A percentile compares a stretch with the other conserved stretches of the same genome.
These are phyloP conservation scores for Leucosticte australis DNA, from an alignment of 2,113 vertebrate species.

Conservation along the genomic window DNA sequence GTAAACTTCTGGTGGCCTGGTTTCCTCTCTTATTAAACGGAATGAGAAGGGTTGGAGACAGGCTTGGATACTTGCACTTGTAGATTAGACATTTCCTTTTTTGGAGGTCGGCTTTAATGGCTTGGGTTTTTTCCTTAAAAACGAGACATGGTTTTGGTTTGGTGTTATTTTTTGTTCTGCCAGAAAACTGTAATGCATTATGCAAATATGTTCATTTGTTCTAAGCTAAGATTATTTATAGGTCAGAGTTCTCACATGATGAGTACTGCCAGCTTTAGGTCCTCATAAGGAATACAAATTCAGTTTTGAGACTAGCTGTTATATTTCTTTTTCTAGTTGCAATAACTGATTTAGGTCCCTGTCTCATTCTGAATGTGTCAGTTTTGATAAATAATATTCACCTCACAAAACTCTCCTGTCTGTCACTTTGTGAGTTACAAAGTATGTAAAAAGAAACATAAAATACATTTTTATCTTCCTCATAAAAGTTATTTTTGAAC, in stretches of 20 bases:
- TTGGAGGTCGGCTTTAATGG: background rate
- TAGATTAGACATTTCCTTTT: conserved; percentile 47
- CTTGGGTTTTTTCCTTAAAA: background rate
- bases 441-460: background rate
- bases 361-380: background rate
- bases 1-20: conserved; percentile 67
- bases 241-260: conserved; percentile 6
- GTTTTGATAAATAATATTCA: background rate
- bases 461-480: background rate
- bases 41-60: conserved; percentile 22
- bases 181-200: conserved; percentile 37
- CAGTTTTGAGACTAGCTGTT: background rate
- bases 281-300: conserved; percentile 3
- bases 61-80: conserved; percentile 1
- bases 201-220: conserved; percentile 35
- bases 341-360: background rate
- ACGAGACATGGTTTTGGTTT: background rate
- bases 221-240: conserved; percentile 55
- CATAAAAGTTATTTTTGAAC: background rate
- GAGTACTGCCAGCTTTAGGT: background rate
- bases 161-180: conserved; percentile 42
- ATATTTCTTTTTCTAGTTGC: background rate
- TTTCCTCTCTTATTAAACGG: conserved; percentile 42
- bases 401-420: background rate
- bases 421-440: background rate